Percentiles rank a stretch among this genome's conserved stretches.
phyloP scores from a whole-genome alignment of 2,888 invertebrate genomes.

The Xanthorhoe designata region DNA sequence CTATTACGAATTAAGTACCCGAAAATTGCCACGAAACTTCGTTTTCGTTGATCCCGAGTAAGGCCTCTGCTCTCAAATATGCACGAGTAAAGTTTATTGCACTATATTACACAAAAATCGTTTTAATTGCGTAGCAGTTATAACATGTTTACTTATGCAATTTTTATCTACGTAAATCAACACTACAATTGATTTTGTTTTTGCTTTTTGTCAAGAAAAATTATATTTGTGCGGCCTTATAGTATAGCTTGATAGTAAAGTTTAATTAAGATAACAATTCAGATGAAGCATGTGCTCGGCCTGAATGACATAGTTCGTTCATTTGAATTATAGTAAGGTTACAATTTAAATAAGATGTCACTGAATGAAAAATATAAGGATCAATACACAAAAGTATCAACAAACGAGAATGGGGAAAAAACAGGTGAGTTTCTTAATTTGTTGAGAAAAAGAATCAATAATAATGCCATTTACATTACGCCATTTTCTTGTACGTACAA shows the following conservation, averaged over 20 bases:
- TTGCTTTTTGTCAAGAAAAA: background rate
- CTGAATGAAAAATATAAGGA: background rate
- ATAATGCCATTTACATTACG: too few relatives aligned
- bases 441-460: too few relatives aligned
- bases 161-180: too few relatives aligned
- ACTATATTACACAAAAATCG: too few relatives aligned
- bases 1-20: too few relatives aligned
- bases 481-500: too few relatives aligned
- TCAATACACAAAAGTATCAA: slow-evolving; percentile 33
- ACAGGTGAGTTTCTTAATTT: slow-evolving; percentile 14
- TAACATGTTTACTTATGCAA: too few relatives aligned
- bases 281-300: background rate
- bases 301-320: background rate
- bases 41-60: too few relatives aligned
- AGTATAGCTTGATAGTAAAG: slow-evolving; percentile 1
- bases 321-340: background rate
- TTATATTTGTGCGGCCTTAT: background rate
- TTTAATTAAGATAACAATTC: slow-evolving; percentile 14
- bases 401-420: slow-evolving; percentile 20
- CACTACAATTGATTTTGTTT: background rate
- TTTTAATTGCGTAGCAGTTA: too few relatives aligned
- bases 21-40: too few relatives aligned
- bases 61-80: too few relatives aligned
- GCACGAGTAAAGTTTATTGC: too few relatives aligned
- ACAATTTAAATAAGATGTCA: slow-evolving; percentile 6